Evolutionary conservation across 1,140 invertebrate genomes (phyloP), one percentile per base, ranked within the genome.

Genomic region (Drosophila azteca): DNA sequence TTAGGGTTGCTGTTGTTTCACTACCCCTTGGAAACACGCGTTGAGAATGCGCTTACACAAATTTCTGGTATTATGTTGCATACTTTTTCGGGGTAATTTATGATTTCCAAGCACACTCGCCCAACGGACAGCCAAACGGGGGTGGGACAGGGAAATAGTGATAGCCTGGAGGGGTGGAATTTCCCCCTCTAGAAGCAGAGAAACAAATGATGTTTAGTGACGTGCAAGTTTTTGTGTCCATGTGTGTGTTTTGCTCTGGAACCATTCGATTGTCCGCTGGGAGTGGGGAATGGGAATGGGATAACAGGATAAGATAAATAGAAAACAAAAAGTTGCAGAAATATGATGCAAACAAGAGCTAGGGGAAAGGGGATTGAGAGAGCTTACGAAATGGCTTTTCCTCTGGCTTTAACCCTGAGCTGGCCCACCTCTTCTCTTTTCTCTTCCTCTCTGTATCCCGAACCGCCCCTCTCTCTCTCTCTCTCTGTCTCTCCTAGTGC

Each of bases 171-270:
- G 31, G 35, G 31, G 13, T 50, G 20, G 22, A 1, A 11, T 52
- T 44, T 26, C 1, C 43, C 39, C 45, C n/a, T 53, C 35, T 48
- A 50, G 57, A 60, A 54, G 74, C 67, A 82, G 55, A 66, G 65
- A 87, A 77, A 87, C 82, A 88, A 87, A 87, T 87, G 82, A 87
- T 87, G 82, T 88, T 78, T 71, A 88, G 82, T 87, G 83, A 87
- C 82, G 82, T 73, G 82, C 82, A 79, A 77, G 74, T 87, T 87
- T 87, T 88, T 70, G 31, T 53, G 51, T 24, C 51, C 51, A 24
- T 39, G 35, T 53, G 67, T 69, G 43, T 20, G 17, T 20, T 20
- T 9, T 49, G 45, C 49, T 45, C 70, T 87, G 63, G 61, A 88
- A 87, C 63, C 77, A 81, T 85, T 78, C 83, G 79, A 87, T 87